A percentile compares a stretch with the other conserved stretches of the same genome.
Evolutionary conservation across 2,888 invertebrate species (phyloP).

Genomic region (Mycalesis mineus): DNA sequence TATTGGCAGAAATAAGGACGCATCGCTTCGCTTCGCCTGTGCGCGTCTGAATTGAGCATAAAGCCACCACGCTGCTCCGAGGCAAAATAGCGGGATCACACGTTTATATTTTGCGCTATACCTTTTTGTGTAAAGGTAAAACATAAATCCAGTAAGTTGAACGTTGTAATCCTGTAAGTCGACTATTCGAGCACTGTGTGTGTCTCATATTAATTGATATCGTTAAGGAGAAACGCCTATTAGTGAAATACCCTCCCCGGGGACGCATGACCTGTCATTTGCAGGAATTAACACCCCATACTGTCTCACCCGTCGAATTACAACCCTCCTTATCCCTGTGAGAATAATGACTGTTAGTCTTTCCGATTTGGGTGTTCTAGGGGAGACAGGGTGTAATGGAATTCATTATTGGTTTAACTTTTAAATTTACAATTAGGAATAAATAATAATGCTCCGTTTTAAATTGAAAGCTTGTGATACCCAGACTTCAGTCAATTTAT

Average conservation of each 20-base stretch:
- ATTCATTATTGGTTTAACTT: background rate
- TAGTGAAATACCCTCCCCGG: conserved; percentile 4
- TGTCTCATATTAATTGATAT: conserved; percentile 11
- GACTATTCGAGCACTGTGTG: background rate
- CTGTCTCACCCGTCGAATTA: conserved; percentile 10
- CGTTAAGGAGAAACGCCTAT: conserved; percentile 14
- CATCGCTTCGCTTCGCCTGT: too few relatives aligned
- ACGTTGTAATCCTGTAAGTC: background rate
- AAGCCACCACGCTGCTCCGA: too few relatives aligned
- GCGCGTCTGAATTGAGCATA: too few relatives aligned
- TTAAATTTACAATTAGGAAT: too few relatives aligned
- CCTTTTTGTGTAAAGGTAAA: too few relatives aligned
- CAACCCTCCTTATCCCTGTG: conserved; percentile 1
- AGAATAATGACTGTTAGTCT: conserved; percentile 5
- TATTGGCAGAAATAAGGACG: too few relatives aligned
- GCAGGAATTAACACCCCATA: conserved; percentile 15
- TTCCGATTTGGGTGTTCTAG: background rate
- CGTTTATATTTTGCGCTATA: too few relatives aligned
- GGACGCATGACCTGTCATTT: conserved; percentile 11
- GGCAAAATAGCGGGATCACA: too few relatives aligned
- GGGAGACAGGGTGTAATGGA: background rate
- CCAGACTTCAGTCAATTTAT: too few relatives aligned
- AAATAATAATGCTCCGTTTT: too few relatives aligned
- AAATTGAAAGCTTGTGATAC: too few relatives aligned
- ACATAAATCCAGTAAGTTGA: too few relatives aligned